A percentile compares a stretch with the other conserved stretches of the same genome.
These are phyloP conservation scores for Odontamblyopus lacepedii DNA, from an alignment of 2,797 vertebrate genomes.

Conservation along the genomic window DNA sequence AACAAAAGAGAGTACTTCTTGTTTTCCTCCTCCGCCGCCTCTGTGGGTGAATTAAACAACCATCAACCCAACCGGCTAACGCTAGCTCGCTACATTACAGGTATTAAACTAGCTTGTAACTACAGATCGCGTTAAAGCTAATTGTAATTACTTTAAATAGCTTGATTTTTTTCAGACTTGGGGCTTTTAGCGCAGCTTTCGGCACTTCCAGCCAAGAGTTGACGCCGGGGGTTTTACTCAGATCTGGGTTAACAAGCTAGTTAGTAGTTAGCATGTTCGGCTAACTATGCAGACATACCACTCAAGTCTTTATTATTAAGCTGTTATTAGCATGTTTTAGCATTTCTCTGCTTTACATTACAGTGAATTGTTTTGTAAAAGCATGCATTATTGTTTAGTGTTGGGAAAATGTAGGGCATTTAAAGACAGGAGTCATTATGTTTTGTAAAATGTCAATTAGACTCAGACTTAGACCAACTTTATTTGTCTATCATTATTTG, in stretches of 20 bases:
- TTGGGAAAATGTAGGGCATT: too few species aligned
- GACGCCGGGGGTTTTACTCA: constrained; percentile 20
- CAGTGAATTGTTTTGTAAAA: not conserved
- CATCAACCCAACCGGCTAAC: constrained; percentile 62
- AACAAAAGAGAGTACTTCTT: constrained; percentile 66
- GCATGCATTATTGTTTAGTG: not conserved
- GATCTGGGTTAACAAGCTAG: constrained; percentile 38
- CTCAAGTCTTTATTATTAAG: not conserved
- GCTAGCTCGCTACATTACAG: constrained; percentile 46
- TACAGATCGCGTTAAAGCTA: not conserved
- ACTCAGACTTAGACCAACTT: too few species aligned
- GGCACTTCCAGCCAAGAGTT: not conserved
- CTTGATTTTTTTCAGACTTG: not conserved
- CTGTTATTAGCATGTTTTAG: constrained; percentile 28
- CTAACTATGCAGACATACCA: not conserved
- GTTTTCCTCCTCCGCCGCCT: constrained; percentile 25
- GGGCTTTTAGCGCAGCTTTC: not conserved
- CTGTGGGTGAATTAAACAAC: constrained; percentile 49
- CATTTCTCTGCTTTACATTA: not conserved
- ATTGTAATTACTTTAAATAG: constrained; percentile 5
- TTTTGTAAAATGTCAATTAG: too few species aligned
- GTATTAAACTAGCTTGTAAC: constrained; percentile 24
- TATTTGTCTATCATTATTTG: too few species aligned
- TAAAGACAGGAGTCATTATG: too few species aligned
- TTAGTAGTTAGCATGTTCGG: constrained; percentile 29